Evolutionary conservation across 2,888 invertebrate genomes (phyloP).

Genomic region (Sclerodermus sp.): DNA sequence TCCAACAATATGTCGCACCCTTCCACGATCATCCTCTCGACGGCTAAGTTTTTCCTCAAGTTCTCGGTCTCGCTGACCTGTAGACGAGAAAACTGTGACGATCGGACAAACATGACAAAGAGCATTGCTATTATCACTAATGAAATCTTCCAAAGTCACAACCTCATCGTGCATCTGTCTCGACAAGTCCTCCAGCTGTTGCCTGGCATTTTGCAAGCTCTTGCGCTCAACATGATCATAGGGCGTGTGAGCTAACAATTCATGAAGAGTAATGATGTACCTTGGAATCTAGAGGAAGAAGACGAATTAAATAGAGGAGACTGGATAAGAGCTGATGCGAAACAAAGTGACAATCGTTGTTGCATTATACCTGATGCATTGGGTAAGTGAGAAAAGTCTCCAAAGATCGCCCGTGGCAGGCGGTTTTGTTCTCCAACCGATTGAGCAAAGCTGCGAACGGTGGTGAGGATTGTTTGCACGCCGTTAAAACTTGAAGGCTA

Average conservation of each 20-base stretch:
- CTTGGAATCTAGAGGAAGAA: conserved; percentile 72
- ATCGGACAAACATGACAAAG: no score
- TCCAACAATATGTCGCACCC: conserved; percentile 91
- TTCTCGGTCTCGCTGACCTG: conserved; percentile 91
- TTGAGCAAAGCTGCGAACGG: conserved; percentile 77
- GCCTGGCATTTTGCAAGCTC: conserved; percentile 83
- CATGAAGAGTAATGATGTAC: conserved; percentile 89
- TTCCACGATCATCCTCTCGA: conserved; percentile 91
- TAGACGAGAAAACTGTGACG: no score
- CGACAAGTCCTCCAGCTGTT: conserved; percentile 83
- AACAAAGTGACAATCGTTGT: no score
- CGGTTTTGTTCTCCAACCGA: conserved; percentile 81
- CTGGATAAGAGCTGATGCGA: no score
- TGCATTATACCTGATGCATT: conserved; percentile 90
- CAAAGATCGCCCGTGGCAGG: conserved; percentile 81
- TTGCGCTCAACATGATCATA: conserved; percentile 92
- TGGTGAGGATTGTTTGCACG: conserved; percentile 82
- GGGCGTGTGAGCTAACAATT: conserved; percentile 87
- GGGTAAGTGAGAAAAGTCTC: conserved; percentile 91
- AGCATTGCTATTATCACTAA: not conserved
- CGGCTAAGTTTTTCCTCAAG: conserved; percentile 84
- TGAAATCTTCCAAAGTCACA: conserved; percentile 16
- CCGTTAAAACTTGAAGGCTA: conserved; percentile 87
- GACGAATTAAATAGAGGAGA: not conserved
- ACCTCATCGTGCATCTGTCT: conserved; percentile 89